Conservation (phyloP, 2,113 vertebrate genomes). For the Hystrix brachyura region DNA sequence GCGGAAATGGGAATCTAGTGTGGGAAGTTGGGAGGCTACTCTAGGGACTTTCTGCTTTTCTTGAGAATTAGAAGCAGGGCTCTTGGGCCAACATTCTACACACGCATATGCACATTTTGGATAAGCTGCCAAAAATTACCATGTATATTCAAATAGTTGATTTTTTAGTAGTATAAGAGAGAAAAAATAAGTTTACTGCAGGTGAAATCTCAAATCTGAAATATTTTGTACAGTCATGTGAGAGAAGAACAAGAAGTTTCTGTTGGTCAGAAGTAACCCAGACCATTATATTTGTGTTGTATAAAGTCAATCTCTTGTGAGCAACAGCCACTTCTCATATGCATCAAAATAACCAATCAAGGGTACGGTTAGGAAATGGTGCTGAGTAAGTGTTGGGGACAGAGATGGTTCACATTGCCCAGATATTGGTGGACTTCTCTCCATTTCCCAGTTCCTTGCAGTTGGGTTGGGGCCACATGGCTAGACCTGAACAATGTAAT, state of each 20-base stretch:
- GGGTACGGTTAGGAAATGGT: background rate
- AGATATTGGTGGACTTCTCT: background rate
- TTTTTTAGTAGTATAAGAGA: background rate
- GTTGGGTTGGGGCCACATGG: background rate
- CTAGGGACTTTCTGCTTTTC: background rate
- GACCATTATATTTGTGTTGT: background rate
- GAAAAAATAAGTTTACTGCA: background rate
- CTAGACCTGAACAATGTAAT: background rate
- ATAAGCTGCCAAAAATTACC: conserved; percentile 37
- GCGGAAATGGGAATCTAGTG: background rate
- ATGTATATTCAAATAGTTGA: background rate
- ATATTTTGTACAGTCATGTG: background rate
- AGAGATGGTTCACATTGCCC: background rate
- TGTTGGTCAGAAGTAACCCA: background rate
- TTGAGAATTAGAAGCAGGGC: conserved; percentile 4
- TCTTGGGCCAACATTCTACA: background rate
- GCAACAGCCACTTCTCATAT: background rate
- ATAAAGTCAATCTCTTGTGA: background rate
- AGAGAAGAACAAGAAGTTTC: background rate
- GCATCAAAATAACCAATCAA: background rate
- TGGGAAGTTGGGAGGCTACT: background rate
- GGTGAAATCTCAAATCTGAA: conserved; percentile 22
- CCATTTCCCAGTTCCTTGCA: background rate
- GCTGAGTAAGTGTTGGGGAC: background rate
- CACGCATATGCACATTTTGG: background rate